A percentile compares a stretch with the other conserved stretches of the same genome.
Conservation (phyloP, 2,888 invertebrate genomes). For the Dicyrtomina minuta region DNA sequence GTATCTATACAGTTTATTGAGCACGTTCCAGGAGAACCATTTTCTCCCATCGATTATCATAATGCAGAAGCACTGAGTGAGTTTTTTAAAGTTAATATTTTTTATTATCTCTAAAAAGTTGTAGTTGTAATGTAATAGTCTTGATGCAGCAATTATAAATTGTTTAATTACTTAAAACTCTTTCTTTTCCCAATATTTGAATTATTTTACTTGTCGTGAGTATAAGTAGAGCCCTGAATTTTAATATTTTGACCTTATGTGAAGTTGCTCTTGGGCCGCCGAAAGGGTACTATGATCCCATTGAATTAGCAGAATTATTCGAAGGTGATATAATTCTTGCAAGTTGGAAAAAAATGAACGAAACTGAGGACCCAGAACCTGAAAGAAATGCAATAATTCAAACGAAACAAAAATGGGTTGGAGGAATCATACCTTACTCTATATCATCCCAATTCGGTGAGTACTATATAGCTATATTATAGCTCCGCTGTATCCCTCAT, state of each 20-base stretch:
- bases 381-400: conserved; percentile 54
- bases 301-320: conserved; percentile 46
- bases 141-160: too few species aligned
- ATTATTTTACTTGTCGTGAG: too few species aligned
- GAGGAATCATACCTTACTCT: conserved; percentile 55
- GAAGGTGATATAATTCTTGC: conserved; percentile 48
- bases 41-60: conserved; percentile 55
- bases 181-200: too few species aligned
- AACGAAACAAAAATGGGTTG: conserved; percentile 53
- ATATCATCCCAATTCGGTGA: conserved; percentile 55
- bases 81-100: too few species aligned
- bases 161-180: too few species aligned
- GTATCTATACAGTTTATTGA: conserved; percentile 9
- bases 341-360: background rate
- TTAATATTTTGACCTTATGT: too few species aligned
- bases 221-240: too few species aligned
- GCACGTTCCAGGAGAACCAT: conserved; percentile 24
- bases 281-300: conserved; percentile 41
- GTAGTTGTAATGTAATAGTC: too few species aligned
- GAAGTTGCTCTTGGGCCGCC: conserved; percentile 41
- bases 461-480: too few species aligned
- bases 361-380: background rate
- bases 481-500: too few species aligned
- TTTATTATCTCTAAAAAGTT: too few species aligned
- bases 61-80: conserved; percentile 51